Evolutionary conservation across 1,140 invertebrate genomes (phyloP).

Genomic region (Muscidifurax raptorellus): DNA sequence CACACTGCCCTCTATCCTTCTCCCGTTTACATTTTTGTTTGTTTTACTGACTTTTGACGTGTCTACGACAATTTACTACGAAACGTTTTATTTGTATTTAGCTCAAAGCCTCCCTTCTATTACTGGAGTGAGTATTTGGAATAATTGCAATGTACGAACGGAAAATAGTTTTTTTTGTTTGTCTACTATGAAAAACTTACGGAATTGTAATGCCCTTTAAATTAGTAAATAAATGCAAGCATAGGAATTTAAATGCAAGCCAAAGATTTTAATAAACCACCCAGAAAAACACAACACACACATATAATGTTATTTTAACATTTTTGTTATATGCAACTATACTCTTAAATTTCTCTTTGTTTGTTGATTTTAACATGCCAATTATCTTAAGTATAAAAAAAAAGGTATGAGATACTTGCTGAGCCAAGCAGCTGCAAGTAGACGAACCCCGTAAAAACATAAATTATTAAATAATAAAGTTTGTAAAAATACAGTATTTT

Average conservation of each 20-base stretch:
- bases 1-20: conserved; percentile 72
- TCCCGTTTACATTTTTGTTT: conserved; percentile 61
- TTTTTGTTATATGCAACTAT: not conserved
- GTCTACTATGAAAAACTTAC: conserved; percentile 39
- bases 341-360: too few relatives aligned
- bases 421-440: too few relatives aligned
- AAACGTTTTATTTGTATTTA: conserved; percentile 52
- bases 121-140: not conserved
- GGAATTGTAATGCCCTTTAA: conserved; percentile 11
- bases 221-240: conserved; percentile 47
- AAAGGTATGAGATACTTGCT: not conserved
- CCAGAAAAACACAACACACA: not conserved
- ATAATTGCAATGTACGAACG: not conserved
- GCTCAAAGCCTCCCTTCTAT: conserved; percentile 36
- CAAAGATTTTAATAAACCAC: not conserved
- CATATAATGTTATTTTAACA: not conserved
- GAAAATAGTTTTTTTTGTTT: not conserved
- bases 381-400: not conserved
- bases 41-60: conserved; percentile 30
- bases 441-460: too few relatives aligned
- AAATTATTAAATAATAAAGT: too few relatives aligned
- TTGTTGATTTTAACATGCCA: not conserved
- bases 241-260: conserved; percentile 31
- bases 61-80: conserved; percentile 42
- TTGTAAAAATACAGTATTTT: too few relatives aligned